Evolutionary conservation across 1,140 invertebrate genomes (phyloP), one percentile per base, ranked within the genome.

Genomic region (Cydia amplana): DNA sequence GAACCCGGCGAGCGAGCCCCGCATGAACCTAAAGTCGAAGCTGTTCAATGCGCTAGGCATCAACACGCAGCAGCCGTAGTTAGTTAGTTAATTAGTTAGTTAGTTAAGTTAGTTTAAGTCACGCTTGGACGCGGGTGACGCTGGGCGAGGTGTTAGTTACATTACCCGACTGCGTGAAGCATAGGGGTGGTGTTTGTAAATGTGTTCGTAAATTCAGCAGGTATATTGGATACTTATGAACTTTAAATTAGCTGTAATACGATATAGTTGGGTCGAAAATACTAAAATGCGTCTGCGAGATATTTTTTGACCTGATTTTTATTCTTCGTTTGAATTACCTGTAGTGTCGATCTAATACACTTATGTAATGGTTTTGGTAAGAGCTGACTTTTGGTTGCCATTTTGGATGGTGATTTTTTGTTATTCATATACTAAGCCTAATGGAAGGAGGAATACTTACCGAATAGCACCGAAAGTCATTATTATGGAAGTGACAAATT

Each of bases 41-140:
- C 83, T 93, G 84, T 93, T 93, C 87, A 93, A 93, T 88, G 93
- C 88, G 82, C 88, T 93, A 89, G 93, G 92, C 80, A 93, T 93
- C 85, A 92, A 93, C 88, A 93, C 89, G 85, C 88, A 87, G 81
- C 91, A 91, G 85, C 91, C 91, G 83, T 93, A 93, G 87, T 72
- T 87, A 87, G 75, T 80, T 79, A 86, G 87, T 72, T 87, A 87
- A 75, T 80, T 79, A 86, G 79, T 65, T 75, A 75, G 43, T 46
- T 85, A 86, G 78, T 75, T 79, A 43, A 73, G 79, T 78, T 88
- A 87, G 85, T 82, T 80, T 80, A 75, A 65, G 49, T 40, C 32
- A 70, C 65, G 32, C 64, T 65, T 28, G 36, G 65, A n/a, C 65
- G 65, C 32, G 32, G 32, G 36, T 10, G 36, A 40, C 36, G 36